Percentiles rank a stretch among this genome's conserved stretches.
Evolutionary conservation across 2,113 vertebrate genomes (phyloP).

Genomic region (Tringa solitaria): DNA sequence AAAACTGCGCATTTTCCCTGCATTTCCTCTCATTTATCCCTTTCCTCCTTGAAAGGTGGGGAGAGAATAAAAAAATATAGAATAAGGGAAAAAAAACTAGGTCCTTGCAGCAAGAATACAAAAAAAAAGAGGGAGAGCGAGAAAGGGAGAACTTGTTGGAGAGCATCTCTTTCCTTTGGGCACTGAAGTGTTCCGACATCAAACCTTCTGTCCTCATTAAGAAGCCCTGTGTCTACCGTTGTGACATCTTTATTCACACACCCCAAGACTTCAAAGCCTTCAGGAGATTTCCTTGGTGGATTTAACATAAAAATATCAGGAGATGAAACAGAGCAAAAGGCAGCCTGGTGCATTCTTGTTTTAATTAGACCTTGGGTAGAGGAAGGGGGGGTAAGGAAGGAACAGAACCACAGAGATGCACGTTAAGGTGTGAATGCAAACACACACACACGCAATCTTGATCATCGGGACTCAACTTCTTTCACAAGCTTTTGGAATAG

Average conservation of each 20-base stretch:
- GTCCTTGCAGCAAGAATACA: background rate
- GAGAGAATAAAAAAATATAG: conserved; percentile 18
- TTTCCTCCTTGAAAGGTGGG: background rate
- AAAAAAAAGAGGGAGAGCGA: background rate
- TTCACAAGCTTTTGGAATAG: conserved; percentile 9
- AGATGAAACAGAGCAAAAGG: conserved; percentile 68
- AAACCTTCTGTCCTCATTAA: conserved; percentile 80
- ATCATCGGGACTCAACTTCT: background rate
- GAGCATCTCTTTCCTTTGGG: conserved; percentile 65
- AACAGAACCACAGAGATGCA: background rate
- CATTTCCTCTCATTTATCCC: background rate
- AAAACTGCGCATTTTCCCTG: background rate
- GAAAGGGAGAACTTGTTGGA: conserved; percentile 4
- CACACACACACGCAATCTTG: background rate
- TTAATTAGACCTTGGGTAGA: conserved; percentile 74
- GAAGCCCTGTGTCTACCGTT: conserved; percentile 68
- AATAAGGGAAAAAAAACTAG: background rate
- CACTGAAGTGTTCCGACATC: conserved; percentile 68
- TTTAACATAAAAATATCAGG: conserved; percentile 74
- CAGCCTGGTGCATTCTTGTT: conserved; percentile 50
- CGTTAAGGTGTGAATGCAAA: conserved; percentile 10
- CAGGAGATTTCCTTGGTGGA: conserved; percentile 77
- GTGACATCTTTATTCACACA: conserved; percentile 80
- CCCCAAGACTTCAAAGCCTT: conserved; percentile 81
- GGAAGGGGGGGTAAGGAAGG: conserved; percentile 12